These are phyloP conservation scores for Coregonus suidteri DNA, from an alignment of 2,797 vertebrate species.

Conservation along the genomic window DNA sequence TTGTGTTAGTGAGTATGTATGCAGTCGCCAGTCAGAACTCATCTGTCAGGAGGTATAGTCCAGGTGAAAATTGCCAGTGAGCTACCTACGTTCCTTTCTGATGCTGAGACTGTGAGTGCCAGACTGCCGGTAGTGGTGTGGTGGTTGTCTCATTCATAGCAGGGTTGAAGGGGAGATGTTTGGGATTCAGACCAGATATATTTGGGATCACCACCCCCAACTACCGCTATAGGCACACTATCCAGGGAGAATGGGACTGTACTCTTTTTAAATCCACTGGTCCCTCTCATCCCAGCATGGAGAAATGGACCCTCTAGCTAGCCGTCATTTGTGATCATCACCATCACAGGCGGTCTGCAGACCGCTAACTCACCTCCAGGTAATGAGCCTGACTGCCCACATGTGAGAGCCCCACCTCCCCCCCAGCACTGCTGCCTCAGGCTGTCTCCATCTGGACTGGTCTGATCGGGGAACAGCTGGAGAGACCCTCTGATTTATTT, in stretches of 20 bases:
- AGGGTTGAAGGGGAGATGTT: background rate
- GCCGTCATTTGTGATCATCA: background rate
- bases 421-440: background rate
- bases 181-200: background rate
- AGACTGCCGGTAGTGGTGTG: too few relatives aligned
- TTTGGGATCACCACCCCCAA: background rate
- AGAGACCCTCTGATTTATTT: conserved; percentile 41
- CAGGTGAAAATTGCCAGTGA: too few relatives aligned
- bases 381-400: background rate
- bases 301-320: background rate
- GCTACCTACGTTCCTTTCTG: too few relatives aligned
- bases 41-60: too few relatives aligned
- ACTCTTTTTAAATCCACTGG: background rate
- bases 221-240: background rate
- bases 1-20: too few relatives aligned
- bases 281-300: background rate
- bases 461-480: conserved; percentile 33
- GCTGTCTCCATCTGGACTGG: conserved; percentile 36
- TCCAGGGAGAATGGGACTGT: background rate
- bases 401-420: background rate
- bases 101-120: too few relatives aligned
- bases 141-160: background rate
- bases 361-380: background rate
- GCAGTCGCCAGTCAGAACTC: too few relatives aligned
- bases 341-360: background rate